These are phyloP conservation scores for Sceloporus tristichus DNA, from an alignment of 2,113 vertebrate species.

Conservation along the genomic window DNA sequence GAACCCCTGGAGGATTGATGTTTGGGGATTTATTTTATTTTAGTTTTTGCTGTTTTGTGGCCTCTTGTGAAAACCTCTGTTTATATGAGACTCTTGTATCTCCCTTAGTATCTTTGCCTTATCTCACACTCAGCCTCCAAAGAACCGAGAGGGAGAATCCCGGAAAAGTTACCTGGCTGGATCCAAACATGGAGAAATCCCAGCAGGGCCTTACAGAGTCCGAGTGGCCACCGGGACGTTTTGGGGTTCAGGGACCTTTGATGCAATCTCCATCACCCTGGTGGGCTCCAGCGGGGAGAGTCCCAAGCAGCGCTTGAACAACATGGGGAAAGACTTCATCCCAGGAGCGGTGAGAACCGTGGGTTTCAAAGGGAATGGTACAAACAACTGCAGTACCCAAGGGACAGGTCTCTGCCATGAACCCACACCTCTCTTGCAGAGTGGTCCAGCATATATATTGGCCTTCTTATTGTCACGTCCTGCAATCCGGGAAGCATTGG, in stretches of 20 bases:
- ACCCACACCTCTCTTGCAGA: too few relatives aligned
- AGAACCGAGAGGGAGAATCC: background rate
- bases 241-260: conserved; percentile 83
- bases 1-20: background rate
- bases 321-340: conserved; percentile 80
- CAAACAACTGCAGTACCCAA: too few relatives aligned
- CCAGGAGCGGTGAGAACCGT: conserved; percentile 80
- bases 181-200: background rate
- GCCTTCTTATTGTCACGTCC: too few relatives aligned
- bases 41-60: background rate
- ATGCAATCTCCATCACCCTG: conserved; percentile 84
- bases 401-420: too few relatives aligned
- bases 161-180: background rate
- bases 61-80: background rate
- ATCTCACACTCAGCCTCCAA: background rate
- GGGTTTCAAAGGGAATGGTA: too few relatives aligned
- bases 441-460: too few relatives aligned
- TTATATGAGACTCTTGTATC: too few relatives aligned
- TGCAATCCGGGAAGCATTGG: too few relatives aligned
- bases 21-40: background rate
- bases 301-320: conserved; percentile 81
- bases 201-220: conserved; percentile 81
- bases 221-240: conserved; percentile 83
- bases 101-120: background rate
- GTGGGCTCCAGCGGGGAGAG: conserved; percentile 83